Base-by-base conservation (phyloP, 2,888 invertebrate genomes). In the Ormyrus nitidulus region DNA sequence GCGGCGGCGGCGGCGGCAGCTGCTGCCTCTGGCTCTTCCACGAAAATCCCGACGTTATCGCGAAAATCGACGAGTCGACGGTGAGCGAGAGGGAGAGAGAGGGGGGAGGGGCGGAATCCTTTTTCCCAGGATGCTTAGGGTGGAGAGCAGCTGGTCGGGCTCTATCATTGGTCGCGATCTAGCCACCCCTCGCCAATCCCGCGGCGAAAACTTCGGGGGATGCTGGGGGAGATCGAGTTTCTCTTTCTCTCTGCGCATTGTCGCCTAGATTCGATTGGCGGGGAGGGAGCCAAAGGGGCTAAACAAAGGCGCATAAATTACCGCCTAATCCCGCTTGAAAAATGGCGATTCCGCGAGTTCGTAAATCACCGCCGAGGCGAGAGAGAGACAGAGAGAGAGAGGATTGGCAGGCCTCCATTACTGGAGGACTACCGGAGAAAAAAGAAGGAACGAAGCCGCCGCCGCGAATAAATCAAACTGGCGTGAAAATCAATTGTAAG, bases 161-260 rank as follows among this genome's bases (percentile, higher is more conserved):
- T 77, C 87, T 89, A 90, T 90, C 90, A 90, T 90, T 90, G 90
- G 90, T 88, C 87, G 86, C 88, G 88, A 90, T 90, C 90, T 90
- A 83, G 84, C 84, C 85, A 87, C 88, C 86, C 87, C 83, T 86
- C 85, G 83, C 89, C 90, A 90, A 90, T 90, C 89, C 89, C 83
- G 79, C 64, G 19, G 69, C 44, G 70, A 79, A 74, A 49, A 61
- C 70, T 62, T 59, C 49, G 64, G 59, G 62, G 71, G 71, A 72
- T 71, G 69, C 68, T 79, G 78, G 34, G 49, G n/a, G 61, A 61
- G 79, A 68, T 80, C 71, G 66, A 68, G 70, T 79, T 79, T 79
- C 78, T 8, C 56, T 58, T 8, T 6, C 54, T 10, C 5, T 53
- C 11, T 56, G 72, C 19, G 53, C 34, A 19, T 62, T 54, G 49